Conservation (phyloP, 2,888 invertebrate genomes). For the Pycnomerus fuliginosus region DNA sequence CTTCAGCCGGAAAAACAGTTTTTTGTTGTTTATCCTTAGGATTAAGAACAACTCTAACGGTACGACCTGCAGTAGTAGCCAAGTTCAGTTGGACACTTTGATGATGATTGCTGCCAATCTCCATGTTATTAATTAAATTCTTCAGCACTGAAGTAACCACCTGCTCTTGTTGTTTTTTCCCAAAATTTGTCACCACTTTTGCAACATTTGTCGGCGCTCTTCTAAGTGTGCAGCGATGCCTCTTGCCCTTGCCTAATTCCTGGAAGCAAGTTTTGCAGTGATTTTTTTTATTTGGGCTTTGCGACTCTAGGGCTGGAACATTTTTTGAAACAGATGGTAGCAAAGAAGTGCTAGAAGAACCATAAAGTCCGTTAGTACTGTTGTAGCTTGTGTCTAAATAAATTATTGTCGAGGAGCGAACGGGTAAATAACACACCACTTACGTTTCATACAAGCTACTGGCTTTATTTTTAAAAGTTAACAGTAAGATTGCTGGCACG, state of each 20-base stretch:
- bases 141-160: not conserved
- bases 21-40: too few species aligned
- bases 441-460: too few species aligned
- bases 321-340: too few species aligned
- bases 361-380: too few species aligned
- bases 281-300: too few species aligned
- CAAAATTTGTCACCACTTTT: not conserved
- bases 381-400: too few species aligned
- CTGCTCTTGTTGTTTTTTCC: not conserved
- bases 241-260: not conserved
- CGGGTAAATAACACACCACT: too few species aligned
- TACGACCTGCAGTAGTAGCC: not conserved
- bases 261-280: not conserved
- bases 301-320: too few species aligned
- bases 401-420: too few species aligned
- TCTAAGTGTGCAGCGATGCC: not conserved
- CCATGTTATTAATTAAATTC: not conserved
- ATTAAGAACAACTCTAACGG: not conserved
- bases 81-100: not conserved
- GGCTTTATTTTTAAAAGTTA: too few species aligned
- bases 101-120: not conserved
- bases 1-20: not conserved
- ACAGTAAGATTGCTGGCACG: too few species aligned
- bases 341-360: too few species aligned
- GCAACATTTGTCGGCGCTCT: not conserved